These are phyloP conservation scores for Dicentrarchus labrax DNA, from an alignment of 2,113 vertebrate genomes.

Conservation along the genomic window DNA sequence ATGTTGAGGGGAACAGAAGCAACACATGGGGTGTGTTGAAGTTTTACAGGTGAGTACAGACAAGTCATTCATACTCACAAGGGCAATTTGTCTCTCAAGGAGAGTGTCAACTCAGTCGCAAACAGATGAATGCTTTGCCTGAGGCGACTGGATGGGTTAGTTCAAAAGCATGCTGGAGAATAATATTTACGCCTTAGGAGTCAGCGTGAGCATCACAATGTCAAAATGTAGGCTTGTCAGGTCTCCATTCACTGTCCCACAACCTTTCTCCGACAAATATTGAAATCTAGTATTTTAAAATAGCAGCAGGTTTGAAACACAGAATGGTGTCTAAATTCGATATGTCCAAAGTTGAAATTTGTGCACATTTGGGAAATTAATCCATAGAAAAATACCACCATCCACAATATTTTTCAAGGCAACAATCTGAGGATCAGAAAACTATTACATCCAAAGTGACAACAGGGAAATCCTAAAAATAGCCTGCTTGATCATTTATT, in stretches of 20 bases:
- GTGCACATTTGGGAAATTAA: no score
- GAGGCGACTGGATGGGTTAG: conserved; percentile 43
- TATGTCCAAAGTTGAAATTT: background rate
- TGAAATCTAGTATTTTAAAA: background rate
- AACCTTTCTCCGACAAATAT: background rate
- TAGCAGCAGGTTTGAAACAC: background rate
- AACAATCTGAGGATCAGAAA: background rate
- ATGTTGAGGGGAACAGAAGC: background rate
- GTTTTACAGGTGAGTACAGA: conserved; percentile 33
- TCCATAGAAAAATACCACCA: no score
- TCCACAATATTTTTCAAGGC: background rate
- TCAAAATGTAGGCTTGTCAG: background rate
- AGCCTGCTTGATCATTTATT: no score
- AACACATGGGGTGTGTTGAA: background rate
- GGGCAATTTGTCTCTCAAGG: conserved; percentile 39
- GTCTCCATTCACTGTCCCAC: background rate
- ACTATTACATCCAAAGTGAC: no score
- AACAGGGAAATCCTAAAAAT: no score
- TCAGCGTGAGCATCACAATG: conserved; percentile 31
- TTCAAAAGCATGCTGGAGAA: conserved; percentile 53
- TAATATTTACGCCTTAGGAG: conserved; percentile 55
- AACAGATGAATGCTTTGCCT: conserved; percentile 57
- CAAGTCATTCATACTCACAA: conserved; percentile 47
- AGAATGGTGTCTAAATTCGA: background rate
- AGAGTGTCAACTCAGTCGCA: conserved; percentile 33